Evolutionary conservation across 2,797 vertebrate species (phyloP).

Genomic region (Loris lydekkerianus): DNA sequence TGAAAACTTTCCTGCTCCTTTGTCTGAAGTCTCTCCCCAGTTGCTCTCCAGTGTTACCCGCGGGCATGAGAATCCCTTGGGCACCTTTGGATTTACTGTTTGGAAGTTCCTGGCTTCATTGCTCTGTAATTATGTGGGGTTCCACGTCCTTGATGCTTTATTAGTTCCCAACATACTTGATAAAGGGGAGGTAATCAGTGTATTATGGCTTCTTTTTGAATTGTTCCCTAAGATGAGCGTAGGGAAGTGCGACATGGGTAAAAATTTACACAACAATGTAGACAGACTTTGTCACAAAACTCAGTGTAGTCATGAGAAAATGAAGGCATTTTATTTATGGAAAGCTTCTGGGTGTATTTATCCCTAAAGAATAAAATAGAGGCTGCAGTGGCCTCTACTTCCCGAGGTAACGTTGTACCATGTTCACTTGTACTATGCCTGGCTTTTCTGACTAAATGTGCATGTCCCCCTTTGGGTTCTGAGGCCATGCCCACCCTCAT

Average conservation of each 20-base stretch:
- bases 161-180: constrained; percentile 62
- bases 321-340: constrained; percentile 72
- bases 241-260: constrained; percentile 59
- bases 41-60: neutral
- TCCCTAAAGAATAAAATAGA: constrained; percentile 60
- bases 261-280: constrained; percentile 71
- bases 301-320: constrained; percentile 38
- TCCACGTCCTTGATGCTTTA: constrained; percentile 54
- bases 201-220: constrained; percentile 61
- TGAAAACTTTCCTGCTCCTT: neutral
- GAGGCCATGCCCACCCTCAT: neutral
- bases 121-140: constrained; percentile 57
- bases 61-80: neutral
- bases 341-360: constrained; percentile 49
- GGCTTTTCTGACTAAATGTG: neutral
- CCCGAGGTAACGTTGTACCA: neutral
- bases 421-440: neutral
- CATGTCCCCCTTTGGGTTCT: neutral
- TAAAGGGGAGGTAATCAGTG: constrained; percentile 73
- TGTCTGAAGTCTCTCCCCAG: neutral
- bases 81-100: neutral
- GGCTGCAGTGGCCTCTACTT: neutral
- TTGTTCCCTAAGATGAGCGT: constrained; percentile 63
- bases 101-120: neutral
- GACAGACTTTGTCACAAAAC: constrained; percentile 47